Evolutionary conservation across 1,140 invertebrate genomes (phyloP).

Genomic region (Andrena cerasifolii): DNA sequence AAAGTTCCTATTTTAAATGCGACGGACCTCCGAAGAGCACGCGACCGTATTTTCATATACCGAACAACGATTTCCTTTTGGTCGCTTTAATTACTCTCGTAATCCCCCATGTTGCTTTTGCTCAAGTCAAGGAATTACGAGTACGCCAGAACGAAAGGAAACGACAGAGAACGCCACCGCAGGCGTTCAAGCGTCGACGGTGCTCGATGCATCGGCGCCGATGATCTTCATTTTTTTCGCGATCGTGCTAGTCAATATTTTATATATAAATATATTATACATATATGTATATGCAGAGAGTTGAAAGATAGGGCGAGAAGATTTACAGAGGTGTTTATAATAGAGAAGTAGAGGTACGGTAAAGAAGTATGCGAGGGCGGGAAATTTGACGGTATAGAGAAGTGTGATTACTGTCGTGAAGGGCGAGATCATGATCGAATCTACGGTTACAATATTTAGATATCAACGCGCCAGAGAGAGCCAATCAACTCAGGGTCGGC

Average conservation of each 20-base stretch:
- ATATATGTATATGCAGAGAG: conserved; percentile 37
- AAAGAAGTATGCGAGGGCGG: not conserved
- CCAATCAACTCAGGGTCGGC: conserved; percentile 79
- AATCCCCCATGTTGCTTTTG: conserved; percentile 38
- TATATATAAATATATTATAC: conserved; percentile 52
- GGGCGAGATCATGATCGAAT: conserved; percentile 44
- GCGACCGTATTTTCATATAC: conserved; percentile 25
- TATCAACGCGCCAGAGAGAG: conserved; percentile 56
- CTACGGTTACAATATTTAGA: conserved; percentile 56
- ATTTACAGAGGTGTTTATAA: conserved; percentile 61
- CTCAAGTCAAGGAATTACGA: conserved; percentile 51
- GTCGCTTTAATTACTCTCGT: conserved; percentile 22
- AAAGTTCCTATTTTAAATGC: conserved; percentile 81
- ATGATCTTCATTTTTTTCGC: conserved; percentile 34
- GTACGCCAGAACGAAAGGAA: conserved; percentile 1
- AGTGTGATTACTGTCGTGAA: conserved; percentile 6
- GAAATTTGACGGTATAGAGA: conserved; percentile 3
- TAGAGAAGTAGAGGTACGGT: conserved; percentile 26
- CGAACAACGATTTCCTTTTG: conserved; percentile 19
- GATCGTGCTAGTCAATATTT: conserved; percentile 66
- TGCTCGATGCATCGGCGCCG: conserved; percentile 13
- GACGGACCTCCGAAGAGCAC: conserved; percentile 55
- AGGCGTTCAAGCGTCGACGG: conserved; percentile 4
- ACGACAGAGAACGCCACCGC: not conserved
- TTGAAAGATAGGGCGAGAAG: conserved; percentile 25